Evolutionary conservation across 2,113 vertebrate genomes (phyloP).

Genomic region (Oreotragus oreotragus): DNA sequence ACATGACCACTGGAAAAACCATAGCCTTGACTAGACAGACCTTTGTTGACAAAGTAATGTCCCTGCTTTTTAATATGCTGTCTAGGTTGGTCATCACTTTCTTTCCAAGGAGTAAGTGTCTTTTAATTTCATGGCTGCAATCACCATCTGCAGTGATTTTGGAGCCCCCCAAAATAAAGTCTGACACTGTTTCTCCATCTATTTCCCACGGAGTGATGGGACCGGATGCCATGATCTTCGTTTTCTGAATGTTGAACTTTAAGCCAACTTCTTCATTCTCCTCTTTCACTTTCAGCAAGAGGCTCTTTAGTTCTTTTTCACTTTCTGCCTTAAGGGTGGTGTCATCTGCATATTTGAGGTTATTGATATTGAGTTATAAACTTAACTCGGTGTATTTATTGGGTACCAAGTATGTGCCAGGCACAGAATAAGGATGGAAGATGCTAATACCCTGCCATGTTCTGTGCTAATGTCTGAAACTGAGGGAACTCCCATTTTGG

Average conservation of each 20-base stretch:
- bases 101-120: background rate
- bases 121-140: background rate
- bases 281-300: background rate
- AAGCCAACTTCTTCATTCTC: background rate
- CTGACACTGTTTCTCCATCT: background rate
- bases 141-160: background rate
- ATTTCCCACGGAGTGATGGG: background rate
- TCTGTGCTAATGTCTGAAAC: background rate
- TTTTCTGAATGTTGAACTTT: background rate
- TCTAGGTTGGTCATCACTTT: background rate
- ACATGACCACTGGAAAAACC: background rate
- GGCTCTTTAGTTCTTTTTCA: background rate
- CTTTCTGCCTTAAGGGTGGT: background rate
- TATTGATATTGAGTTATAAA: background rate
- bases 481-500: background rate
- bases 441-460: fast-evolving
- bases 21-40: background rate
- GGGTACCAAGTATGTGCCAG: background rate
- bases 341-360: background rate
- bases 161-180: background rate
- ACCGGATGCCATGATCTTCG: background rate
- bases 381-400: fast-evolving
- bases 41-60: background rate
- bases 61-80: background rate
- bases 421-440: background rate